Evolutionary conservation across 2,113 vertebrate species (phyloP), one percentile per base, ranked within the genome.

Genomic region (Echinops telfairi): DNA sequence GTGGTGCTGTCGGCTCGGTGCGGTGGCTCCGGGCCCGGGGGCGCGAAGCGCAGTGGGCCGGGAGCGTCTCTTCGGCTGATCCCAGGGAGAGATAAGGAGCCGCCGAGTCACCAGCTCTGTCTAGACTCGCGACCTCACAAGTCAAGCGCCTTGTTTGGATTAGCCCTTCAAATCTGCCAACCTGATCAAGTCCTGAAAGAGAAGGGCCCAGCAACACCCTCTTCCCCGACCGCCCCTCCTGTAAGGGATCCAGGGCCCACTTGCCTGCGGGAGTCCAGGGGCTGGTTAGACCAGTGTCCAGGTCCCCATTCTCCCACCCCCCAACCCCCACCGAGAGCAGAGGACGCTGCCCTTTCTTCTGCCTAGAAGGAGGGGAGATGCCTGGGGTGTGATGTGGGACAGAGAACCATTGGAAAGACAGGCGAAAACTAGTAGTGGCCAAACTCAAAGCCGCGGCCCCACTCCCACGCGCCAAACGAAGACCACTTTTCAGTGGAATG

Each of bases 81-180:
- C 95, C 98, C 98, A 97, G 97, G 97, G 93, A 91, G 89, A 98
- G 98, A 98, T 98, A 98, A 98, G 98, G 89, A 98, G 98, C 98
- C 98, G 98, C 98, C 98, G 95, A 98, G 98, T 96, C 98, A 98
- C 98, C 97, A 97, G 97, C 97, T 97, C 98, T 98, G 98, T 98
- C 98, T 98, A 98, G 98, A 98, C 98, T 98, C 94, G 95, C 97
- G 98, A 98, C 98, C 98, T 98, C 98, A 98, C 98, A 98, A 98
- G 98, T 98, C 98, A 98, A 98, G 98, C 96, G 97, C 87, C 97
- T 98, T 98, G 98, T 98, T 98, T 98, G 98, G 98, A 98, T 98
- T 98, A 98, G 98, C 95, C 97, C 97, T 97, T 97, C 98, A 98
- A 97, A 98, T 98, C 98, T 97, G 97, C 98, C 97, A 97, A 98